Evolutionary conservation across 2,797 vertebrate species (phyloP), one percentile per base, ranked within the genome.

Genomic region (Buphagus erythrorhynchus): DNA sequence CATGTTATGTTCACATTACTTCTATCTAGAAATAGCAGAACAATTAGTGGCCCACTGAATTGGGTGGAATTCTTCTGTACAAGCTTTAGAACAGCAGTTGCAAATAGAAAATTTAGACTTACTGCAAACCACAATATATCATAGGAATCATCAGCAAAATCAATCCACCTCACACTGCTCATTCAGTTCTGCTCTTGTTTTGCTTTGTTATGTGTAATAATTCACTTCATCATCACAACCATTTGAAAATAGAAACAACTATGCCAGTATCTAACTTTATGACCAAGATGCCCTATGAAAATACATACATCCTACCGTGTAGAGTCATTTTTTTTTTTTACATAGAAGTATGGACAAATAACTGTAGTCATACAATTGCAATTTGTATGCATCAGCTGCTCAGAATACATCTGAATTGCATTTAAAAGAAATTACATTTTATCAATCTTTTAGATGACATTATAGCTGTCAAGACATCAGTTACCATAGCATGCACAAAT

Each of bases 401-500:
- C 13, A 83, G 4, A 90, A 21, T 2, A 38, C 2, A 4, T 65
- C 46, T 49, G n/a, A 88, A 48, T 5, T 25, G 6, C 7, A 31
- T 25, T 21, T 83, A 65, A n/a, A 68, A 73, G 2, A 48, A 76
- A 36, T 10, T 8, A 26, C 6, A 54, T 54, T 51, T 45, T 3
- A 49, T 28, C 16, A 52, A 11, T 29, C 31, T 63, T 49, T 69
- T 58, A 29, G 4, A 57, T 9, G 1, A 48, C 0, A 0, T n/a
- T 21, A 71, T 28, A 57, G 24, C 13, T 72, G 22, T 13, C 52
- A 48, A 49, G 20, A 72, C 6, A 15, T 57, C 54, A 35, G 10
- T 16, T 21, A 3, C 9, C 14, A 63, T 0, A 72, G 6, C 0
- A 0, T 22, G 4, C 13, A 65, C 12, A 29, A 19, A 66, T 59